These are phyloP conservation scores for Hoplostethus mediterraneus DNA, from an alignment of 2,797 vertebrate genomes.

Conservation along the genomic window DNA sequence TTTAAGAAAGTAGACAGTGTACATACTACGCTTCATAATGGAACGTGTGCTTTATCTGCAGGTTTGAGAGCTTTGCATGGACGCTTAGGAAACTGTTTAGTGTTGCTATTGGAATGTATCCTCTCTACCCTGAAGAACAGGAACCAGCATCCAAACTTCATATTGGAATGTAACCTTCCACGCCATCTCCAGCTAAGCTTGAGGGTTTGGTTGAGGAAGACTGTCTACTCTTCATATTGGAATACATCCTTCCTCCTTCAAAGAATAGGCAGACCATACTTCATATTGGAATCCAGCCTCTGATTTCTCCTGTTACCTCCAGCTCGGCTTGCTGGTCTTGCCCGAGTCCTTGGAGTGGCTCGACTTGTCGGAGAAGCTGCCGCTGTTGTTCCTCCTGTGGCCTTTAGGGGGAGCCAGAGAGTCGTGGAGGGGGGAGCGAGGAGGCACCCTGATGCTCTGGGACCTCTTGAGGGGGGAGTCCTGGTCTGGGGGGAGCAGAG, in stretches of 20 bases:
- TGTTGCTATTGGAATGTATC: no score
- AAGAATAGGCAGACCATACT: neutral
- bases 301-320: constrained; percentile 79
- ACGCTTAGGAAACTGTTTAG: neutral
- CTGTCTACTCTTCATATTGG: neutral
- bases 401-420: constrained; percentile 59
- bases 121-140: no score
- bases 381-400: constrained; percentile 67
- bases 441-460: constrained; percentile 75
- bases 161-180: neutral
- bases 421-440: constrained; percentile 56
- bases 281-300: neutral
- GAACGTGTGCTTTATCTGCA: neutral
- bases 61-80: neutral
- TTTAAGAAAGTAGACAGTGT: no score
- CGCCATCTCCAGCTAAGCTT: neutral
- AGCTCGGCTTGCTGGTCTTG: constrained; percentile 78
- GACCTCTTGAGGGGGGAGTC: constrained; percentile 73
- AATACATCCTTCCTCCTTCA: neutral
- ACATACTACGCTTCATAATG: no score
- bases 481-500: neutral
- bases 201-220: neutral
- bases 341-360: constrained; percentile 76
- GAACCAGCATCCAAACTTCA: neutral
- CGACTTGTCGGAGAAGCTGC: constrained; percentile 78